Base-by-base conservation (phyloP, 2,888 invertebrate genomes). In the Leptinotarsa juncta region DNA sequence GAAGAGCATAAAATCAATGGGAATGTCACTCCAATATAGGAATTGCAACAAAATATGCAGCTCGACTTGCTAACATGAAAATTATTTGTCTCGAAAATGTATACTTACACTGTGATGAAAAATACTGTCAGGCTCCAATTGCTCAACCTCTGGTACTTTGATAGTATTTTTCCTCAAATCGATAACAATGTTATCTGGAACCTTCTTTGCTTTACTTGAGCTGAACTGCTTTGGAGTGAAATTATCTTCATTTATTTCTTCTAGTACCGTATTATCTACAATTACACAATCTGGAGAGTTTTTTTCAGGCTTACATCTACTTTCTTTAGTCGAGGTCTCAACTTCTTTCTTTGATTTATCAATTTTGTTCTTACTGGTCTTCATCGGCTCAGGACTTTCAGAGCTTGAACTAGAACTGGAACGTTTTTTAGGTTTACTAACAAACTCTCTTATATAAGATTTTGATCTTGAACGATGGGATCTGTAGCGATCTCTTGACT, bases 151-250 rank as follows among this genome's bases (percentile, higher is more conserved):
- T 42, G 94, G 92, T 16, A 94, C 88, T 80, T 91, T 92, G 67
- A 94, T 92, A 26, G 93, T 94, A 81, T 94, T 92, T 2, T 92
- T 90, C 80, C 91, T 91, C 71, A 94, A 90, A 84, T 95, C 94
- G 77, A 94, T 94, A 0, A 94, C 91, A 80, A 94, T 94, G 84
- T 92, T 93, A 80, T 92, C 91, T 4, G 91, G 89, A 53, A 91
- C 89, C 80, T 92, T 93, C 78, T 93, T 92, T 26, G 78, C 83
- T 79, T 88, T 89, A 50, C 90, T 90, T 1, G 90, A 90, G 26
- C 82, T 84, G 81, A 90, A 90, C 76, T 87, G 83, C 80, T 91
- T 92, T 1, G 90, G 93, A 14, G 90, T 89, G 86, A 94, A 95
- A 16, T 90, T 89, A 76, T 94, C 94, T 76, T 90, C 91, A 82